A percentile compares a stretch with the other conserved stretches of the same genome.
Evolutionary conservation across 23 tunicate species (phyloP).

Genomic region (Halocynthia aurantium): DNA sequence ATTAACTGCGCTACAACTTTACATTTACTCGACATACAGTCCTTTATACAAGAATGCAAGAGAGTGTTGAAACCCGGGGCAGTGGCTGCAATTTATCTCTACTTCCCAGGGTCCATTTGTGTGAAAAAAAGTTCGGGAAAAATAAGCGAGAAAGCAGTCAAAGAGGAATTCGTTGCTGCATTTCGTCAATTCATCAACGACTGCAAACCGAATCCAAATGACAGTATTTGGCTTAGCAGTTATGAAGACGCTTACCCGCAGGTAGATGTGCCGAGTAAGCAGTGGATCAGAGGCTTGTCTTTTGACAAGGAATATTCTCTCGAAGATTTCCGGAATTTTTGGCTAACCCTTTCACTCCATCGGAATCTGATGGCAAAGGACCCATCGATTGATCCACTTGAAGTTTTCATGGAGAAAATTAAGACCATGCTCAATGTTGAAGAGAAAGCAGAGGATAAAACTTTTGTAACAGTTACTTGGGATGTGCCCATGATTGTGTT

Average conservation of each 20-base stretch:
- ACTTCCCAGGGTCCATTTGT: too few species aligned
- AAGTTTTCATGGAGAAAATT: not conserved
- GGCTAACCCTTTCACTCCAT: not conserved
- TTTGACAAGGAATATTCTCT: not conserved
- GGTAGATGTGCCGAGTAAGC: not conserved
- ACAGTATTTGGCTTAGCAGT: not conserved
- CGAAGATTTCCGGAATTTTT: not conserved
- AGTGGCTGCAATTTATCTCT: not conserved
- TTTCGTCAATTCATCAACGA: too few species aligned
- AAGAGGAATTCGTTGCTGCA: too few species aligned
- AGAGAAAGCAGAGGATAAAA: too few species aligned
- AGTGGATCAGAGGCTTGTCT: not conserved
- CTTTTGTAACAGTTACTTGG: too few species aligned
- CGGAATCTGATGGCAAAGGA: constrained; percentile 5
- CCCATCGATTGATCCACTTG: constrained; percentile 2
- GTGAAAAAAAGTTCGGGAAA: too few species aligned
- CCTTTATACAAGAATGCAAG: not conserved
- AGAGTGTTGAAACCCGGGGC: constrained; percentile 2
- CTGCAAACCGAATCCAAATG: too few species aligned
- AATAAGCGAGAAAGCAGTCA: too few species aligned
- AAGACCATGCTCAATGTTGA: too few species aligned
- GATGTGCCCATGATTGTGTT: too few species aligned
- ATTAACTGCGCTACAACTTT: not conserved
- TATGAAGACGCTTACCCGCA: not conserved
- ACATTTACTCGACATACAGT: not conserved